Evolutionary conservation across 1,140 invertebrate genomes (phyloP).

Genomic region (Ooceraea biroi): DNA sequence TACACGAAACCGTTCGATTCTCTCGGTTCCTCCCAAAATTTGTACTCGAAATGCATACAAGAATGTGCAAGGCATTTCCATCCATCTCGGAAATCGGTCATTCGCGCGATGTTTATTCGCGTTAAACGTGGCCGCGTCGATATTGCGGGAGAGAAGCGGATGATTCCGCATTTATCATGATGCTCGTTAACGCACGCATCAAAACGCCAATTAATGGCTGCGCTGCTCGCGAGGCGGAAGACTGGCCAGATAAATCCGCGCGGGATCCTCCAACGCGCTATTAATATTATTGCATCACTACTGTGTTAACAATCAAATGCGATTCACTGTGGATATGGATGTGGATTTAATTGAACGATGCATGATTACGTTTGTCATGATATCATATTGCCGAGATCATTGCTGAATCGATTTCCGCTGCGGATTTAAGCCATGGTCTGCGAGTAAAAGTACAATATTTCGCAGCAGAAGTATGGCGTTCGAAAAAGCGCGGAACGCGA

Average conservation of each 20-base stretch:
- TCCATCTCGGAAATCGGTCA: not conserved
- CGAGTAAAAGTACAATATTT: not conserved
- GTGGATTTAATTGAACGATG: not conserved
- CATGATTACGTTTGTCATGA: not conserved
- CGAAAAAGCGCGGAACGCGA: not conserved
- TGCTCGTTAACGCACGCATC: constrained; percentile 15
- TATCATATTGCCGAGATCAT: not conserved
- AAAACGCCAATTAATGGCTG: constrained; percentile 11
- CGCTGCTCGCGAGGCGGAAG: not conserved
- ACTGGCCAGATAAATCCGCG: constrained; percentile 19
- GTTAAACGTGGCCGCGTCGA: not conserved
- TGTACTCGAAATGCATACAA: not conserved
- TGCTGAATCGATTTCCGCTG: not conserved
- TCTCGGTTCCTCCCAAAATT: not conserved
- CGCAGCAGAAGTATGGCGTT: not conserved
- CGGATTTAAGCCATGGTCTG: not conserved
- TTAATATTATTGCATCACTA: not conserved
- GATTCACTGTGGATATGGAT: constrained; percentile 26
- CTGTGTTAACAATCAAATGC: constrained; percentile 9
- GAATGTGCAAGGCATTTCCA: not conserved
- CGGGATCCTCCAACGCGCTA: not conserved
- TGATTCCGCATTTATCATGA: constrained; percentile 34
- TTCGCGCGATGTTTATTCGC: constrained; percentile 1
- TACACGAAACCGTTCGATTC: no score
- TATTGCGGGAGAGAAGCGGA: not conserved